A percentile compares a stretch with the other conserved stretches of the same genome.
Evolutionary conservation across 2,113 vertebrate species (phyloP).

Genomic region (Bucco capensis): DNA sequence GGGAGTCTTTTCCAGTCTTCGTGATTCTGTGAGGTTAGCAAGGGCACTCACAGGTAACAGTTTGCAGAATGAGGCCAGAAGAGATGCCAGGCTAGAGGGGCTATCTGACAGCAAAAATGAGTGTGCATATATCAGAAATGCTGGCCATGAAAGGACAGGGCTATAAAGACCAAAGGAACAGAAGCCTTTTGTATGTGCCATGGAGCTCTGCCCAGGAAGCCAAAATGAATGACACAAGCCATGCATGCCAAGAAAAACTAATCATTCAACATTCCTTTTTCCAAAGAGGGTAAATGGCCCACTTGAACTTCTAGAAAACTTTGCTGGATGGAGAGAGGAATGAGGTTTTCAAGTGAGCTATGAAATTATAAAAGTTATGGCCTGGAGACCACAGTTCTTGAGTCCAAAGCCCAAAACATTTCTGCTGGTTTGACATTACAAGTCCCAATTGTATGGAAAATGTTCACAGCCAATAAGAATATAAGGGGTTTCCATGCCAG

Average conservation of each 20-base stretch:
- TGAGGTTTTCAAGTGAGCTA: background rate
- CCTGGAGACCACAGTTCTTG: background rate
- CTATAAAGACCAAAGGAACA: background rate
- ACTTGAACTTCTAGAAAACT: background rate
- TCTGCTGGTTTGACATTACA: background rate
- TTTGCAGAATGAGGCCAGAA: background rate
- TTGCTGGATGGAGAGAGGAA: background rate
- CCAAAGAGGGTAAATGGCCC: background rate
- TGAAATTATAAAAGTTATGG: background rate
- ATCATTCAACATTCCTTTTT: background rate
- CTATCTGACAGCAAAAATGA: background rate
- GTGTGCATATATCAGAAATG: background rate
- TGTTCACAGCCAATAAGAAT: background rate
- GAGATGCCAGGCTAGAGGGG: background rate
- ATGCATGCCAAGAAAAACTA: background rate
- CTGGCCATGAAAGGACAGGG: background rate
- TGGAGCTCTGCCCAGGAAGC: background rate
- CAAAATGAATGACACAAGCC: background rate
- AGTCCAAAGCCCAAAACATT: background rate
- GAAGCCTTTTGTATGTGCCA: background rate
- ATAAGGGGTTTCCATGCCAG: background rate
- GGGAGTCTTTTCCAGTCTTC: too few species aligned
- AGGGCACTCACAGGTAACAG: background rate
- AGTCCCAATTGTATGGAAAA: background rate
- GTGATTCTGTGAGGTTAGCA: background rate